Evolutionary conservation across 2,113 vertebrate species (phyloP).

Genomic region (Neopipo cinnamomea): DNA sequence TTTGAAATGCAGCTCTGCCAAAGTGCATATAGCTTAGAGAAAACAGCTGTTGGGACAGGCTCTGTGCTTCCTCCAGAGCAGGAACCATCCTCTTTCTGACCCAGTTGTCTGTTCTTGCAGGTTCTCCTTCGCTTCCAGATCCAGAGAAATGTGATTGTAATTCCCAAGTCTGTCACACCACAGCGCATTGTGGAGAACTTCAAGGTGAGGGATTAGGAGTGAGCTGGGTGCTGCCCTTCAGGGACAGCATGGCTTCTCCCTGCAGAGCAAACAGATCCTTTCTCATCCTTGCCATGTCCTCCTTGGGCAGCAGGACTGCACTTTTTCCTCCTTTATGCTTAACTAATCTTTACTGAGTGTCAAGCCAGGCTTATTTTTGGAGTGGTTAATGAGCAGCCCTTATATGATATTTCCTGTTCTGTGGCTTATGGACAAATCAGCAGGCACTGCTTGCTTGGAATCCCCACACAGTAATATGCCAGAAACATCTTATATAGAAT

Average conservation of each 20-base stretch:
- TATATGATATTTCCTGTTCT: neutral
- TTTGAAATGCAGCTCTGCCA: neutral
- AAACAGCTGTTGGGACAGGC: neutral
- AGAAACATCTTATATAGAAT: neutral
- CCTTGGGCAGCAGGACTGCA: neutral
- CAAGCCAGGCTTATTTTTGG: neutral
- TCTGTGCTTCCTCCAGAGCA: neutral
- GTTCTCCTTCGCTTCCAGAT: slow-evolving; percentile 88
- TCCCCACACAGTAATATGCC: neutral
- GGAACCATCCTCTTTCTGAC: neutral
- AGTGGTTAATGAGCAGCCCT: neutral
- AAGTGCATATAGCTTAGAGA: neutral
- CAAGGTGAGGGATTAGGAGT: slow-evolving; percentile 68
- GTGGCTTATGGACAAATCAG: neutral
- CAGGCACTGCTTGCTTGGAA: neutral
- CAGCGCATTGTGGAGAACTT: slow-evolving; percentile 87
- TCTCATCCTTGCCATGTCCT: neutral
- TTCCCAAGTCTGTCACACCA: slow-evolving; percentile 90
- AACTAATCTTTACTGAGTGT: neutral
- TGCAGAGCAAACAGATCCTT: neutral
- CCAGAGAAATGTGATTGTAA: slow-evolving; percentile 85
- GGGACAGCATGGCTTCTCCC: neutral
- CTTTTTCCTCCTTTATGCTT: neutral
- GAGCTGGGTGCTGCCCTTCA: neutral
- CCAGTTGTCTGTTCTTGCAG: slow-evolving; percentile 45